Evolutionary conservation across 2,888 invertebrate genomes (phyloP).

Genomic region (Caenorhabditis zanzibari): DNA sequence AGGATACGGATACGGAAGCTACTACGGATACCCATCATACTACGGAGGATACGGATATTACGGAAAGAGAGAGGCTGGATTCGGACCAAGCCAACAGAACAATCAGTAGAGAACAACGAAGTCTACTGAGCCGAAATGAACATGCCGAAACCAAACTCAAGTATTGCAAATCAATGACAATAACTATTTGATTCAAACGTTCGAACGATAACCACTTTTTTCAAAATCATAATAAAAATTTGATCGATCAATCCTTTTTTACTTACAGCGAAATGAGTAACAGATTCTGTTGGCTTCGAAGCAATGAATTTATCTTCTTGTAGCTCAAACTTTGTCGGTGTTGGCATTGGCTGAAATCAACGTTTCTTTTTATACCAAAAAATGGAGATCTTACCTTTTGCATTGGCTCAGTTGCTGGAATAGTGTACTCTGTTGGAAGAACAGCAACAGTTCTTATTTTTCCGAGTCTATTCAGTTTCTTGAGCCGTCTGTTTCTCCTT

Average conservation of each 20-base stretch:
- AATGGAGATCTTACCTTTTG: conserved; percentile 16
- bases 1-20: conserved; percentile 61
- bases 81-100: conserved; percentile 54
- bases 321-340: conserved; percentile 37
- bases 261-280: conserved; percentile 13
- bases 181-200: conserved; percentile 5
- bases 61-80: conserved; percentile 69
- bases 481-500: conserved; percentile 47
- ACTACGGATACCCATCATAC: conserved; percentile 57
- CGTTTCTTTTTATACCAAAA: neutral
- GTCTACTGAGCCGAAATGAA: conserved; percentile 18
- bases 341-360: conserved; percentile 46
- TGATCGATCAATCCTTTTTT: conserved; percentile 6
- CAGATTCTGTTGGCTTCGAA: conserved; percentile 31
- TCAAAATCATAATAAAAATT: conserved; percentile 22
- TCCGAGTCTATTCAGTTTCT: conserved; percentile 58
- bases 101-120: conserved; percentile 42
- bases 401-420: conserved; percentile 40
- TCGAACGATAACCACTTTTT: conserved; percentile 13
- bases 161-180: conserved; percentile 35
- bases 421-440: conserved; percentile 45
- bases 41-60: conserved; percentile 64
- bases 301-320: conserved; percentile 47
- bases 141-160: conserved; percentile 44
- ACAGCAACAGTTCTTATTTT: conserved; percentile 54